phyloP scores from a whole-genome alignment of 2,888 invertebrate species.

The Dicyrtomina minuta region DNA sequence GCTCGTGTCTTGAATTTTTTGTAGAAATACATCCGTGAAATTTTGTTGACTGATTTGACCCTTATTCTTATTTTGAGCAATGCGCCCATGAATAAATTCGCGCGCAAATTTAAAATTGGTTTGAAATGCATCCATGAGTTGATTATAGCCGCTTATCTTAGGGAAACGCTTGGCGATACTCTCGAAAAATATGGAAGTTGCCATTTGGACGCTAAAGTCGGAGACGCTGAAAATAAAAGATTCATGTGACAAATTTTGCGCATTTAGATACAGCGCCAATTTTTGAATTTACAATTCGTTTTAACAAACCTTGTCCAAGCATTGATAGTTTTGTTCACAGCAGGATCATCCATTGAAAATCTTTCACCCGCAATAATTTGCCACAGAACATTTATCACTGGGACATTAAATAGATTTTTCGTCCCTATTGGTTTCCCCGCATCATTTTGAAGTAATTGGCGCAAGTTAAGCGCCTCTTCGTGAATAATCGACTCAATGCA shows the following conservation, averaged over 20 bases:
- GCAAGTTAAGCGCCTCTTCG: background rate
- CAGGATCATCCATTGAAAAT: conserved; percentile 10
- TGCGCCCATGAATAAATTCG: background rate
- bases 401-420: background rate
- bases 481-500: conserved; percentile 7
- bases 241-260: conserved; percentile 1
- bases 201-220: no score
- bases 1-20: background rate
- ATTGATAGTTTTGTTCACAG: background rate
- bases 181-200: background rate
- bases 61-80: background rate
- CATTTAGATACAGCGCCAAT: background rate
- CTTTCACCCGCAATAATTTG: conserved; percentile 10
- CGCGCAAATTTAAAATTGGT: background rate
- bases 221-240: no score
- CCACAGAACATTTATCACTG: conserved; percentile 22
- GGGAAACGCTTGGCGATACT: background rate
- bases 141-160: background rate
- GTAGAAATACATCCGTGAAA: background rate
- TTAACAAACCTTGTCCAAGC: background rate
- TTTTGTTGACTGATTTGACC: background rate
- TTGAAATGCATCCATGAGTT: background rate
- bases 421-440: background rate
- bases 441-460: background rate
- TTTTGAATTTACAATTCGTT: background rate